Conservation (phyloP, 2,888 invertebrate genomes). For the Phyto melanocephala region DNA sequence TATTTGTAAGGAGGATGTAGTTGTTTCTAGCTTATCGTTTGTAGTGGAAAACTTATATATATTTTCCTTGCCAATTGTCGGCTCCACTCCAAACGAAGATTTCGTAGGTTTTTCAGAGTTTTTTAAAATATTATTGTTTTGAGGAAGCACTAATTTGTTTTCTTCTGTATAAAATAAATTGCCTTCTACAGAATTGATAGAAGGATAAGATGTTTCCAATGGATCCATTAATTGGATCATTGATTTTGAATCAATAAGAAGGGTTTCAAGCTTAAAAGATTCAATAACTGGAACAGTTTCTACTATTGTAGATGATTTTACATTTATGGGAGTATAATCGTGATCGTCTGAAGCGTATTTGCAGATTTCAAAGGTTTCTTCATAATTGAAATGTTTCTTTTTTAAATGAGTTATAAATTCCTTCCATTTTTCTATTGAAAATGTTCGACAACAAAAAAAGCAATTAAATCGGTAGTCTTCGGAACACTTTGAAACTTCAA, state of each 20-base stretch:
- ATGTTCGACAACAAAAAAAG: conserved; percentile 29
- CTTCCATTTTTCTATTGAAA: conserved; percentile 21
- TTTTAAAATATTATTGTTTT: neutral
- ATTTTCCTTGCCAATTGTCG: too few species aligned
- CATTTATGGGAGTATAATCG: conserved; percentile 27
- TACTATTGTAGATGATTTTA: neutral
- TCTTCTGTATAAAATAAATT: neutral
- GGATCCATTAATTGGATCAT: neutral
- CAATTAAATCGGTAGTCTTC: conserved; percentile 40
- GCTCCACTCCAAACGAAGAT: too few species aligned
- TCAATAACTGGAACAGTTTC: too few species aligned
- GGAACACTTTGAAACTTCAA: conserved; percentile 30
- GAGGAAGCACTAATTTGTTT: neutral
- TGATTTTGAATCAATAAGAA: neutral
- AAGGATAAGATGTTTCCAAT: neutral
- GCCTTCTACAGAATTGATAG: neutral
- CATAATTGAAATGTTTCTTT: conserved; percentile 4
- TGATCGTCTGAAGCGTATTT: conserved; percentile 34
- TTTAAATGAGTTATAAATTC: conserved; percentile 29
- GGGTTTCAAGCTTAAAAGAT: too few species aligned
- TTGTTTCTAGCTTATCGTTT: too few species aligned
- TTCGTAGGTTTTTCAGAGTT: neutral
- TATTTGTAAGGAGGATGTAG: neutral
- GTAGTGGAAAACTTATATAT: too few species aligned
- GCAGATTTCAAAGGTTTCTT: conserved; percentile 12